phyloP scores from a whole-genome alignment of 2,888 invertebrate genomes.

The Serripes groenlandicus region DNA sequence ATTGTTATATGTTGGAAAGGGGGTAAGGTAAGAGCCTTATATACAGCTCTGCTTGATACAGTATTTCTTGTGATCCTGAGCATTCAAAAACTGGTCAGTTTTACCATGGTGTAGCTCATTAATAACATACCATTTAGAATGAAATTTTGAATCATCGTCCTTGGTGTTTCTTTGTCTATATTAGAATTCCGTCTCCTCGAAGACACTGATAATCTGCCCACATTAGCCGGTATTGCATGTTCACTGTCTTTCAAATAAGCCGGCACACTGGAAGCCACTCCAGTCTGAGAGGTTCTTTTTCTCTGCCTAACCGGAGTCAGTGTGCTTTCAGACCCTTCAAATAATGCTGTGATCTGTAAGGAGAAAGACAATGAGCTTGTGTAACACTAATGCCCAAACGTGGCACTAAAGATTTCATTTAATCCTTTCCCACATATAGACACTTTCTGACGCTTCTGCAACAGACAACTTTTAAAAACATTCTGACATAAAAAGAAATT shows the following conservation, averaged over 20 bases:
- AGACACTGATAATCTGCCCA: not conserved
- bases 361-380: not conserved
- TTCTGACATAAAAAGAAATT: too few species aligned
- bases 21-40: too few species aligned
- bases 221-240: not conserved
- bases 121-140: constrained; percentile 45
- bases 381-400: not conserved
- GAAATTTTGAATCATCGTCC: constrained; percentile 45
- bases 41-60: too few species aligned
- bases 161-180: constrained; percentile 44
- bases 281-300: constrained; percentile 50
- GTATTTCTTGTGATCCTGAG: too few species aligned
- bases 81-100: too few species aligned
- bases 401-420: too few species aligned
- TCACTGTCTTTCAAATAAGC: not conserved
- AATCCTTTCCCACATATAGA: too few species aligned
- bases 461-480: too few species aligned
- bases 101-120: too few species aligned
- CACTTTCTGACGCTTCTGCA: too few species aligned
- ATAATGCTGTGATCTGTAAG: constrained; percentile 52
- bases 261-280: constrained; percentile 49
- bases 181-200: not conserved
- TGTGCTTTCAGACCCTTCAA: constrained; percentile 53
- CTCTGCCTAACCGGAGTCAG: constrained; percentile 45
- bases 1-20: too few species aligned